phyloP scores from a whole-genome alignment of 2,888 invertebrate genomes.

The Linnaemya tessellans region DNA sequence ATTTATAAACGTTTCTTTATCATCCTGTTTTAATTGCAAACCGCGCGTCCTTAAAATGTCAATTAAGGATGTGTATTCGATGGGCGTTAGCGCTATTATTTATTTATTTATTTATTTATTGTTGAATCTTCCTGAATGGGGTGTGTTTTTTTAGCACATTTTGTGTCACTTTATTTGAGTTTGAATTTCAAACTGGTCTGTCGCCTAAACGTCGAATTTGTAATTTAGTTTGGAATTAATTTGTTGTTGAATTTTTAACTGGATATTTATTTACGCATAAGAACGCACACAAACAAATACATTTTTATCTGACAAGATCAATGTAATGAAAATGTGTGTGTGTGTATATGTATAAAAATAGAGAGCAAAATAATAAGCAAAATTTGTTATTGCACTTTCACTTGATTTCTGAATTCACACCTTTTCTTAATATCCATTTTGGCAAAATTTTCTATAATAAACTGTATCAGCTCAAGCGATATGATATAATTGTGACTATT shows the following conservation, averaged over 20 bases:
- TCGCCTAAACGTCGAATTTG: neutral
- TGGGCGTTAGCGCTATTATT: neutral
- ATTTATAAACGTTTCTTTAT: neutral
- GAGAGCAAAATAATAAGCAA: slow-evolving; percentile 16
- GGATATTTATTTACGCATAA: neutral
- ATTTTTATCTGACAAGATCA: neutral
- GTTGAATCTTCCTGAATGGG: too few species aligned
- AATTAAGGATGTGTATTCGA: neutral
- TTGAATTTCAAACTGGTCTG: neutral
- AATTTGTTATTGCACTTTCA: neutral
- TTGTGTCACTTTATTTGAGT: neutral
- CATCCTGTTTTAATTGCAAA: neutral
- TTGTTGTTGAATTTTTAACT: slow-evolving; percentile 2
- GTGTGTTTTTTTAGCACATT: neutral
- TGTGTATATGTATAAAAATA: too few species aligned
- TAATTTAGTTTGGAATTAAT: neutral
- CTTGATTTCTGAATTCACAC: slow-evolving; percentile 74
- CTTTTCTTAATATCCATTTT: slow-evolving; percentile 81
- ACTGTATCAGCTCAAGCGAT: slow-evolving; percentile 83
- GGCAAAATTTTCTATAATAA: slow-evolving; percentile 83
- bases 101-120: neutral
- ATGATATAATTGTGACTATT: slow-evolving; percentile 81
- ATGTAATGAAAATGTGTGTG: neutral
- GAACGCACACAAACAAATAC: slow-evolving; percentile 1
- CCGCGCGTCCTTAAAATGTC: neutral